Evolutionary conservation across 92 coral and sea anemone genomes (phyloP).

Genomic region (Epizoanthus scotinus): DNA sequence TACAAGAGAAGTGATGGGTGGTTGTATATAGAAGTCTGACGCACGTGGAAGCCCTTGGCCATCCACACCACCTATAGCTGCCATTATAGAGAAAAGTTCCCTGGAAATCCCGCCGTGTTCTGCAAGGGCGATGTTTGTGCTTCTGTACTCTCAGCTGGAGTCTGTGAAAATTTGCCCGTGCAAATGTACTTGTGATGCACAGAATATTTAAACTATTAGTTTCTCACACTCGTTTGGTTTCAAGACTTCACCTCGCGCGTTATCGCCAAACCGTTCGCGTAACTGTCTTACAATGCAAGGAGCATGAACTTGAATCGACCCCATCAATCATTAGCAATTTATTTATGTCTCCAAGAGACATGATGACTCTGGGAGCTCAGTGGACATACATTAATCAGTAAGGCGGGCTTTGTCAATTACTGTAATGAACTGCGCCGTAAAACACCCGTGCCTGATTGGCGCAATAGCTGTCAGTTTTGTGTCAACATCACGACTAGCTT

Average conservation of each 20-base stretch:
- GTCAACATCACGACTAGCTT: conserved; percentile 57
- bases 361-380: conserved; percentile 64
- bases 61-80: conserved; percentile 27
- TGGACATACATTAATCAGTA: conserved; percentile 88
- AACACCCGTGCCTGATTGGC: conserved; percentile 62
- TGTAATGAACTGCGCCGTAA: conserved; percentile 69
- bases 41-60: conserved; percentile 35
- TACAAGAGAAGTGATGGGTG: conserved; percentile 33
- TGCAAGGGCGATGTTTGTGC: conserved; percentile 8
- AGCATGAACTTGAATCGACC: conserved; percentile 26
- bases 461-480: conserved; percentile 69
- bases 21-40: conserved; percentile 27
- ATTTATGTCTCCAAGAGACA: conserved; percentile 86
- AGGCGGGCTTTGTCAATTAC: conserved; percentile 81
- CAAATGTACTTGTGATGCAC: background rate
- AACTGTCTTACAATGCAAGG: conserved; percentile 17
- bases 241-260: conserved; percentile 10
- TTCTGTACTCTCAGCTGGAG: conserved; percentile 31
- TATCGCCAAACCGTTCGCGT: conserved; percentile 9
- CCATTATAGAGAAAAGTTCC: conserved; percentile 21
- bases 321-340: conserved; percentile 87
- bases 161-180: conserved; percentile 17
- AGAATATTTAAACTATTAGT: background rate
- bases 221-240: conserved; percentile 1
- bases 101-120: conserved; percentile 11